Conservation (phyloP, 2,888 invertebrate species). For the Apomyelois bistriatella region DNA sequence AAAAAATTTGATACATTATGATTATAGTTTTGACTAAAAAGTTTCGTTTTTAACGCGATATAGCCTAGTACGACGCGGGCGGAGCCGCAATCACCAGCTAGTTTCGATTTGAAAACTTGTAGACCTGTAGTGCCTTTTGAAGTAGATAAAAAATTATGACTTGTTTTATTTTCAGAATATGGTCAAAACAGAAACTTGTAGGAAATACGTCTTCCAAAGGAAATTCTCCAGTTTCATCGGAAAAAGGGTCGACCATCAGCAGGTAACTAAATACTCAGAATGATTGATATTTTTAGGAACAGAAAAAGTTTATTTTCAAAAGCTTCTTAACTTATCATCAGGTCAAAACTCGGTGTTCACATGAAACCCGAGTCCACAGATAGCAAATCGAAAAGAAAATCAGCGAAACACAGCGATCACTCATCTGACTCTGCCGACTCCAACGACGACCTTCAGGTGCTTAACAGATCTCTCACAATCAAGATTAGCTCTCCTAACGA, state of each 20-base stretch:
- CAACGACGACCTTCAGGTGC: slow-evolving; percentile 69
- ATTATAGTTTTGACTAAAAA: too few relatives aligned
- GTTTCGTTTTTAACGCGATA: too few relatives aligned
- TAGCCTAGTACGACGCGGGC: too few relatives aligned
- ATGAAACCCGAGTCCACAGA: slow-evolving; percentile 41
- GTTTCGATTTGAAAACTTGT: too few relatives aligned
- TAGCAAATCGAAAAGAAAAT: slow-evolving; percentile 38
- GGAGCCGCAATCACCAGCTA: too few relatives aligned
- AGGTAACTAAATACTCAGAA: slow-evolving; percentile 34
- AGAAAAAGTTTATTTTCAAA: neutral
- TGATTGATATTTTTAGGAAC: slow-evolving; percentile 12
- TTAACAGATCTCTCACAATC: slow-evolving; percentile 74
- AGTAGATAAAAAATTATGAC: too few relatives aligned
- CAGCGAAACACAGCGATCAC: slow-evolving; percentile 38
- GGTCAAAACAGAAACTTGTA: slow-evolving; percentile 57
- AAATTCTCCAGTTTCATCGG: slow-evolving; percentile 42
- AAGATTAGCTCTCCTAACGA: slow-evolving; percentile 79
- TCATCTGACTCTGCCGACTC: slow-evolving; percentile 71
- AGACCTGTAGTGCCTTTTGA: too few relatives aligned
- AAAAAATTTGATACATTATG: too few relatives aligned
- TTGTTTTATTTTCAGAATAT: slow-evolving; percentile 50
- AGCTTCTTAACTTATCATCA: slow-evolving; percentile 20
- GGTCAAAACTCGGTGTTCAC: slow-evolving; percentile 44
- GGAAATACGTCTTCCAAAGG: slow-evolving; percentile 36
- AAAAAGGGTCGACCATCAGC: slow-evolving; percentile 35